Evolutionary conservation across 2,797 vertebrate genomes (phyloP), one percentile per base, ranked within the genome.

Genomic region (Vireo griseus): DNA sequence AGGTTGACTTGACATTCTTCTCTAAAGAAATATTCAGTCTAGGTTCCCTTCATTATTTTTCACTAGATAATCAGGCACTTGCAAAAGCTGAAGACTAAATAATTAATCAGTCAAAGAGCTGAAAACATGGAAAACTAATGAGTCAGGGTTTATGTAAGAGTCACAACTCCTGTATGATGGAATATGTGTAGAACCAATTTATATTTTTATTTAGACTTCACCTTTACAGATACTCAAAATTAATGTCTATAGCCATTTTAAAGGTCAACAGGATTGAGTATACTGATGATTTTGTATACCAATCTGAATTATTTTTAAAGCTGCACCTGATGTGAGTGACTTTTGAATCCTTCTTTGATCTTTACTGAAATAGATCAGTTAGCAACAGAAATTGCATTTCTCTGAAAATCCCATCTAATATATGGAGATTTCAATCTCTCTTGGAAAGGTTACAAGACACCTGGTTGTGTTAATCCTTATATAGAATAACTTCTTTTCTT

Each of bases 191-290:
- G 69, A 16, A 94, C 12, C 74, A 88, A 69, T 72, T 94, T 90
- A 80, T 68, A 86, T 42, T 55, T 83, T 92, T 96, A 93, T 71
- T 94, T 96, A 95, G 89, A 94, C 59, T 95, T 96, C 91, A 72
- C 72, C 73, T 96, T 95, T 90, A 62, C 58, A 83, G 65, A 66
- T 88, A 58, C 83, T 65, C 84, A 86, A 65, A 81, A 79, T 92
- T 39, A 82, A 96, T 90, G 68, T 88, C 61, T 93, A 66, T 61
- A 96, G 66, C 40, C 47, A 74, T 77, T 97, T 88, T 94, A 97
- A 98, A 97, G 95, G 96, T 97, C 95, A 97, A 77, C 83, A 52
- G 71, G 59, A 94, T 92, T 96, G 92, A 88, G 52, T 78, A 83
- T 67, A 93, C 40, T 86, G 85, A 86, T 80, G 74, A 71, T 95